A percentile compares a stretch with the other conserved stretches of the same genome.
These are phyloP conservation scores for Diaperis boleti DNA, from an alignment of 2,888 invertebrate genomes.

Conservation along the genomic window DNA sequence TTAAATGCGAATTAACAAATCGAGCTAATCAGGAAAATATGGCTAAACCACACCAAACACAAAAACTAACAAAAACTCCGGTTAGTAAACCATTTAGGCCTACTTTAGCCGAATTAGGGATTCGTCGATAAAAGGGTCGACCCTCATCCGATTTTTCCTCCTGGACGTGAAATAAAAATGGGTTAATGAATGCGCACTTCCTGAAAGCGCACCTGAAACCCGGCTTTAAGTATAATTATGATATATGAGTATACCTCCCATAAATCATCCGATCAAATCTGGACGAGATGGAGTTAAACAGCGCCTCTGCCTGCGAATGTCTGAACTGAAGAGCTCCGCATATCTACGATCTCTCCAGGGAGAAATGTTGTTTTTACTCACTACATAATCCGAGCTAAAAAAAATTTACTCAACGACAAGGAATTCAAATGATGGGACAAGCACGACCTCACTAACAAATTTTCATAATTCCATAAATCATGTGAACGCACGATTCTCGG, in stretches of 20 bases:
- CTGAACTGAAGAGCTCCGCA: too few species aligned
- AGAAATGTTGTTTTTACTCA: too few species aligned
- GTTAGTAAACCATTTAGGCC: slow-evolving; percentile 18
- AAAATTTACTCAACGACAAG: neutral
- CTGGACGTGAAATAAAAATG: neutral
- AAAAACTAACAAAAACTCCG: slow-evolving; percentile 5
- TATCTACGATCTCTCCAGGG: too few species aligned
- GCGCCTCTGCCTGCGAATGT: too few species aligned
- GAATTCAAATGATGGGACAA: neutral
- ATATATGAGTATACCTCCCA: too few species aligned
- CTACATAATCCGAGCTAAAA: neutral
- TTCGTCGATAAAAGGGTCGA: slow-evolving; percentile 16
- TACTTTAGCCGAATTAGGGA: slow-evolving; percentile 19
- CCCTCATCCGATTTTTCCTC: slow-evolving; percentile 8
- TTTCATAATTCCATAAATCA: slow-evolving; percentile 19
- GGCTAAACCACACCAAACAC: slow-evolving; percentile 8
- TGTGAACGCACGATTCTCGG: slow-evolving; percentile 18
- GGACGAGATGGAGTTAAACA: too few species aligned
- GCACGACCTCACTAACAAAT: slow-evolving; percentile 1
- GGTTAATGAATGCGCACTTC: slow-evolving; percentile 1
- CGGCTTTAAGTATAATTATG: too few species aligned
- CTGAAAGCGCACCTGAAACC: neutral
- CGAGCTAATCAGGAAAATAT: slow-evolving; percentile 15
- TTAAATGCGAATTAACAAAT: slow-evolving; percentile 1
- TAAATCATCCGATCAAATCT: too few species aligned